Evolutionary conservation across 2,888 invertebrate species (phyloP).

Genomic region (Ptycholaimellus sp.): DNA sequence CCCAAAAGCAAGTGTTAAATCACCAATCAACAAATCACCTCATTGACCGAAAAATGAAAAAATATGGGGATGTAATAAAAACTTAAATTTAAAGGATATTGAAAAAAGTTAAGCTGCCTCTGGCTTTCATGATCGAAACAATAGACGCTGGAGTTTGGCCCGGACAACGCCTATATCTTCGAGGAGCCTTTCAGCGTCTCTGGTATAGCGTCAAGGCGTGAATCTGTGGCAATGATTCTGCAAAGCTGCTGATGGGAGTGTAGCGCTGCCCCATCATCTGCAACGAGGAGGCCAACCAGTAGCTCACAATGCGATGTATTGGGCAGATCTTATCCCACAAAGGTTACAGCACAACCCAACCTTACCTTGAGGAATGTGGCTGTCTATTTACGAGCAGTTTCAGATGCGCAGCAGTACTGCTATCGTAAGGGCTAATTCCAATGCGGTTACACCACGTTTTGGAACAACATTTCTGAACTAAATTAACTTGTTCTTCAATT

Average conservation of each 20-base stretch:
- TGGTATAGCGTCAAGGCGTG: conserved; percentile 41
- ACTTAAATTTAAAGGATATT: too few relatives aligned
- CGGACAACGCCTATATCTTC: conserved; percentile 94
- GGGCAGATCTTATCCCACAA: conserved; percentile 81
- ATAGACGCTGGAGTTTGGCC: conserved; percentile 97
- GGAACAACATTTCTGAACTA: too few relatives aligned
- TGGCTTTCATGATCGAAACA: conserved; percentile 36
- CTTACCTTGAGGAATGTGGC: too few relatives aligned
- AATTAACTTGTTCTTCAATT: too few relatives aligned
- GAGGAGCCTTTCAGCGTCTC: conserved; percentile 36
- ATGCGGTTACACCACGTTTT: too few relatives aligned
- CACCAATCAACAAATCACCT: too few relatives aligned
- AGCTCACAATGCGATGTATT: conserved; percentile 91
- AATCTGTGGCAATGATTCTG: conserved; percentile 57
- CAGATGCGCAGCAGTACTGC: too few relatives aligned
- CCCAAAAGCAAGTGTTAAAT: too few relatives aligned
- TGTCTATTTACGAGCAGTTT: too few relatives aligned
- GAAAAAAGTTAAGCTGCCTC: neutral
- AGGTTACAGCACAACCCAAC: conserved; percentile 65
- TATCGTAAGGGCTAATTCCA: too few relatives aligned
- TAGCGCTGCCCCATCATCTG: conserved; percentile 31
- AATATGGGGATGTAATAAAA: too few relatives aligned
- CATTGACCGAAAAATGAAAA: too few relatives aligned
- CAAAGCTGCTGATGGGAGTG: conserved; percentile 24
- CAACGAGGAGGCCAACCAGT: conserved; percentile 78